phyloP scores from a whole-genome alignment of 2,888 invertebrate genomes.

The Invenusta paracnida region DNA sequence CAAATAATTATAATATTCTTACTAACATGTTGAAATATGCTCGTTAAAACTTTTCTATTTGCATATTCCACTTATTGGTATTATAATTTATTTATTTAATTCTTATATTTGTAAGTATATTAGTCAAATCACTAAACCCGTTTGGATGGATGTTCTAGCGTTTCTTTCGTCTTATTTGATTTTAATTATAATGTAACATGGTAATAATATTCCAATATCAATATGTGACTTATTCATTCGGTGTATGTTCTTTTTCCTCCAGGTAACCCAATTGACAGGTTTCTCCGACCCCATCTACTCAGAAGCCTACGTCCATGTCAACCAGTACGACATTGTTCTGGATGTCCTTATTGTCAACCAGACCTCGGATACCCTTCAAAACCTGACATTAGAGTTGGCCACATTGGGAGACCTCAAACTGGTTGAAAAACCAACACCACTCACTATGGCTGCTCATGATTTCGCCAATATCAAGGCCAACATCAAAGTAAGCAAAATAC shows the following conservation, averaged over 20 bases:
- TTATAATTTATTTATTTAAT: no score
- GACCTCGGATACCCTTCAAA: slow-evolving; percentile 90
- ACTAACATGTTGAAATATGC: no score
- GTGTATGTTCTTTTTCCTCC: background rate
- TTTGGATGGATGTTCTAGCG: no score
- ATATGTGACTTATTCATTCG: no score
- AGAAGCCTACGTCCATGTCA: slow-evolving; percentile 95
- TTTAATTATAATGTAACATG: no score
- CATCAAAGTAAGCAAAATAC: slow-evolving; percentile 74
- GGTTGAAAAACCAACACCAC: slow-evolving; percentile 90
- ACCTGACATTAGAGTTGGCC: slow-evolving; percentile 92
- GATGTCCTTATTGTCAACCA: slow-evolving; percentile 92
- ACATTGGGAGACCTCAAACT: slow-evolving; percentile 80
- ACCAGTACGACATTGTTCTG: slow-evolving; percentile 84
- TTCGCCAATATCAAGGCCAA: slow-evolving; percentile 96
- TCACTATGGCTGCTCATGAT: slow-evolving; percentile 91
- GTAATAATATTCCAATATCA: no score
- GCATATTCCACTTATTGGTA: no score
- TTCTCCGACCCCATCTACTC: slow-evolving; percentile 99
- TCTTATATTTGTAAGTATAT: no score
- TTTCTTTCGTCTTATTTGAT: no score
- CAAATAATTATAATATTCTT: no score
- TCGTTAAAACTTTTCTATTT: no score
- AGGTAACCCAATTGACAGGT: slow-evolving; percentile 87
- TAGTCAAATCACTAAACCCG: no score